Evolutionary conservation across 2,797 vertebrate genomes (phyloP), one percentile per base, ranked within the genome.

Genomic region (Distichodus sexfasciatus): DNA sequence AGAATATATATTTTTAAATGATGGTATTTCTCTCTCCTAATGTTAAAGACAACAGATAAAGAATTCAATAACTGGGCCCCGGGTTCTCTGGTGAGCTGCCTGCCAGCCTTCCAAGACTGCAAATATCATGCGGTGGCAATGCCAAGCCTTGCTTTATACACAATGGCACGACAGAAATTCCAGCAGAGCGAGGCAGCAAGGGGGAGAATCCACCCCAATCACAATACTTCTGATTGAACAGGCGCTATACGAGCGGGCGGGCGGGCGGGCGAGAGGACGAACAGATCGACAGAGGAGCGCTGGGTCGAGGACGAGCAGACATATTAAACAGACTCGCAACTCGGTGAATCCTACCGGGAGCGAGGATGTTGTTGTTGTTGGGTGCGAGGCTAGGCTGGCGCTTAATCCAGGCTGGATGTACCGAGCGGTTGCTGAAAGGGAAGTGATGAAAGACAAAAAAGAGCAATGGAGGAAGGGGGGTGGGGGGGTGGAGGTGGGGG

Each of bases 141-240:
- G 48, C 26, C 33, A 48, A n/a, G n/a, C n/a, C 38, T 23, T 53
- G 53, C 48, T 76, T 78, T 82, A 85, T 80, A 80, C 76, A 50
- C 86, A 87, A 88, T 87, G 87, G 89, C 85, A 88, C 83, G 83
- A 87, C 87, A 87, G 85, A 86, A 81, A 86, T 87, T 88, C 83
- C 85, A 87, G 88, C 89, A 89, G 86, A 85, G 83, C 87, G 84
- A 84, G 83, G 81, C 10, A 40, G 36, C 3, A 23, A 41, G 35
- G 12, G 36, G 14, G 3, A 66, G 53, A 87, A 88, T 79, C 80
- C 78, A 76, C 78, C 80, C 19, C 87, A 88, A 88, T 87, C 87
- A 80, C 81, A 71, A 66, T 77, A 78, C 86, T 87, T 87, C n/a
- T 86, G 87, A 87, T 85, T 78, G 82, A 83, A 85, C 87, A 84